Conservation (phyloP, 2,888 invertebrate species). For the Temnothorax rugatulus region DNA sequence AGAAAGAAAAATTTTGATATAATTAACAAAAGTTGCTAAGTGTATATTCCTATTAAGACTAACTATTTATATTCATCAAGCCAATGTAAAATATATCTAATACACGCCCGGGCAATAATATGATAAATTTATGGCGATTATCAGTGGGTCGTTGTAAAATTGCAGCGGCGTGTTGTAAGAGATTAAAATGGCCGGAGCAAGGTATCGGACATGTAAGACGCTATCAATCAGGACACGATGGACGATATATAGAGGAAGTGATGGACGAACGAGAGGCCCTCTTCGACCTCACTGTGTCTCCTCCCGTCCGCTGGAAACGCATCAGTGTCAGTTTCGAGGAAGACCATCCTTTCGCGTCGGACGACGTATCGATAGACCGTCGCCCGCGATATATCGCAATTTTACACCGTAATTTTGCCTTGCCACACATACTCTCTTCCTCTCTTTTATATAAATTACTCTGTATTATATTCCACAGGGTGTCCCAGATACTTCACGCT, state of each 20-base stretch:
- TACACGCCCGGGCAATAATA: background rate
- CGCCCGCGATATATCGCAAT: constrained; percentile 39
- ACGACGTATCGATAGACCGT: constrained; percentile 36
- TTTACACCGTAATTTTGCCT: constrained; percentile 44
- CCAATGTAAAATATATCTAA: background rate
- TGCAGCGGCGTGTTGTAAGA: constrained; percentile 23
- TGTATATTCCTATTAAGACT: background rate
- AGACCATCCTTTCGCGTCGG: constrained; percentile 45
- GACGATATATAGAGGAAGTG: constrained; percentile 59
- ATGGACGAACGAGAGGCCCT: constrained; percentile 68
- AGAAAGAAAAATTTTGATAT: background rate
- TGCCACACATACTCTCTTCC: background rate
- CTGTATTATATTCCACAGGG: constrained; percentile 28
- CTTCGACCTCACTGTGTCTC: constrained; percentile 60
- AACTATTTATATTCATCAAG: background rate
- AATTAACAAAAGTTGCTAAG: background rate
- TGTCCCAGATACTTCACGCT: background rate
- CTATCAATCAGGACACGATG: constrained; percentile 74
- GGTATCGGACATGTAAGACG: constrained; percentile 63
- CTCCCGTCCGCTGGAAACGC: constrained; percentile 55
- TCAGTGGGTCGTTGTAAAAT: constrained; percentile 20
- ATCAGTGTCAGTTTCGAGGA: constrained; percentile 56
- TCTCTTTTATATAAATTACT: constrained; percentile 36
- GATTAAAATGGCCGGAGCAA: constrained; percentile 56
- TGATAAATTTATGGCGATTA: background rate